Conservation (phyloP, 2,797 vertebrate species). For the Sebastes miniatus region DNA sequence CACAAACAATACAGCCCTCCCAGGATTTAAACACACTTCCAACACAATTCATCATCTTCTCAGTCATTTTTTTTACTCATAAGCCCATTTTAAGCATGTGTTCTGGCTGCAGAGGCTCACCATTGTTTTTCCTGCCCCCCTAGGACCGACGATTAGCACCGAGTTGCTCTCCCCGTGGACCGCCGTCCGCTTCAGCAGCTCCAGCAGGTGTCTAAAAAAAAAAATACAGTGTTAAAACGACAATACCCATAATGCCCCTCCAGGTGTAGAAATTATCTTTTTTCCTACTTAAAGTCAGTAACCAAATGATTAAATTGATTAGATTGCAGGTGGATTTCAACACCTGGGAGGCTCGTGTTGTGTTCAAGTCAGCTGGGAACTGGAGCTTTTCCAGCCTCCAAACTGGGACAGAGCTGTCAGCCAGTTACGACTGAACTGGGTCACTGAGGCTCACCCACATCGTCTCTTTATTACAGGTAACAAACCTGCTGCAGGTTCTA, state of each 20-base stretch:
- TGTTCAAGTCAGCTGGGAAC: slow-evolving; percentile 23
- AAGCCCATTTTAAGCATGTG: background rate
- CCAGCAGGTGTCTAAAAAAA: slow-evolving; percentile 87
- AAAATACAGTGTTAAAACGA: slow-evolving; percentile 4
- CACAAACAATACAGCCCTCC: background rate
- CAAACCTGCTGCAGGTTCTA: background rate
- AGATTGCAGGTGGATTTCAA: background rate
- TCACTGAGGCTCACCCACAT: slow-evolving; percentile 28
- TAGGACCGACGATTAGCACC: slow-evolving; percentile 90
- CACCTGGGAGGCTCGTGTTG: slow-evolving; percentile 4
- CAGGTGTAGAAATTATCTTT: no score
- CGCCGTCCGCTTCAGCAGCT: slow-evolving; percentile 89
- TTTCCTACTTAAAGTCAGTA: background rate
- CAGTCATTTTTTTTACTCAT: background rate
- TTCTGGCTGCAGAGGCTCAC: slow-evolving; percentile 69
- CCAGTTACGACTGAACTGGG: slow-evolving; percentile 56
- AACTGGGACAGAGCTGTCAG: slow-evolving; percentile 49
- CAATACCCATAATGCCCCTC: slow-evolving; percentile 16
- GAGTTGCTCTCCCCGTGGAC: slow-evolving; percentile 97
- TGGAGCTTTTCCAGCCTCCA: slow-evolving; percentile 18
- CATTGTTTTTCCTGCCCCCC: slow-evolving; percentile 92
- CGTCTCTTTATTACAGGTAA: slow-evolving; percentile 5
- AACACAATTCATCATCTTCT: background rate
- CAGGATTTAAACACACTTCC: slow-evolving; percentile 13
- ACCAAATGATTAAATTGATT: background rate